Evolutionary conservation across 2,113 vertebrate genomes (phyloP).

Genomic region (Hemibagrus wyckioides): DNA sequence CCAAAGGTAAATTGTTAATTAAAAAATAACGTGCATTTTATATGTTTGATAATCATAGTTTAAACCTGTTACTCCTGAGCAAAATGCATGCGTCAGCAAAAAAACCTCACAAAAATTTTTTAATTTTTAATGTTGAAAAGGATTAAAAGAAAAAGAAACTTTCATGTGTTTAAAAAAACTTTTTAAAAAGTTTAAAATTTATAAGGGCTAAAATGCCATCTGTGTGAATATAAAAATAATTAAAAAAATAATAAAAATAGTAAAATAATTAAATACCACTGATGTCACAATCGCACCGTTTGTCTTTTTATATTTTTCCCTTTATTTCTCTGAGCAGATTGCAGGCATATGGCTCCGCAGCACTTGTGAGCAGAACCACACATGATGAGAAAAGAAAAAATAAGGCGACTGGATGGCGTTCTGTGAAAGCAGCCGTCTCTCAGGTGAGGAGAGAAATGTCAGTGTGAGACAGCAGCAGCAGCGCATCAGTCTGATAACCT

Average conservation of each 20-base stretch:
- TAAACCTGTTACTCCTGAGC: background rate
- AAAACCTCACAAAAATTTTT: background rate
- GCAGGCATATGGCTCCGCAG: background rate
- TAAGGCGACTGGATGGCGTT: no score
- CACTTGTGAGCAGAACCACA: background rate
- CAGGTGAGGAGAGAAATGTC: background rate
- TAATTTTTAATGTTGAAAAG: no score
- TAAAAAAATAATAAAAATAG: background rate
- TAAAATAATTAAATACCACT: background rate
- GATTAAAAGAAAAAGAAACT: no score
- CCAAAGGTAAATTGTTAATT: background rate
- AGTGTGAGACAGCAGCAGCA: background rate
- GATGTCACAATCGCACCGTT: background rate
- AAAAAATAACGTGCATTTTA: background rate
- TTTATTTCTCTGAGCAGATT: background rate
- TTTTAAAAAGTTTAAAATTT: background rate
- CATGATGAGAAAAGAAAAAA: background rate
- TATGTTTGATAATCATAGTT: background rate
- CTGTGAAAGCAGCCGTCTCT: background rate
- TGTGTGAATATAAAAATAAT: background rate
- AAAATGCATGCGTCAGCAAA: background rate
- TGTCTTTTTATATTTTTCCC: background rate
- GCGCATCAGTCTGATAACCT: conserved; percentile 19
- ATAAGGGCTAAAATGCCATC: background rate
- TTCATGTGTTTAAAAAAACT: background rate